Evolutionary conservation across 2,888 invertebrate genomes (phyloP), one percentile per base, ranked within the genome.

Genomic region (Orthosia incerta): DNA sequence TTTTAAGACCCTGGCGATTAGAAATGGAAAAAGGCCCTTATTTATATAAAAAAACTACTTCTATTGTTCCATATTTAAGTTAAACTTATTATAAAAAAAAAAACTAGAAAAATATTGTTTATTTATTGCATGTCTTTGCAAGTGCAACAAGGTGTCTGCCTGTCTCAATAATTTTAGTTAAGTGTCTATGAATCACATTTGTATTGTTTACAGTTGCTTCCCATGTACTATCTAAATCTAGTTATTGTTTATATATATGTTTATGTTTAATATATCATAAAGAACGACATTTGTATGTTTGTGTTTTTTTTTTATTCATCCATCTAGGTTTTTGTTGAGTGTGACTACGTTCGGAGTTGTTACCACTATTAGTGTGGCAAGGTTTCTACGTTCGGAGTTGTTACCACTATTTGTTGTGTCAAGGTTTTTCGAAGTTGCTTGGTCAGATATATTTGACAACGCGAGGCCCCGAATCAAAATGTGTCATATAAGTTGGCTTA

Each of bases 251-350:
- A n/a, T n/a, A n/a, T n/a, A n/a, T n/a, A 80, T 63, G 62, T 70
- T 75, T 78, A 74, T 60, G 68, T 70, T 78, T 61, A 67, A 68
- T 62, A 69, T 56, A 68, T 66, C 50, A 61, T 76, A 69, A 75
- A 60, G 51, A 74, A 64, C 15, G 13, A 71, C 18, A 61, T 78
- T 76, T 78, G 72, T 50, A 94, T 59, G 26, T 11, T 50, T 51
- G 50, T 70, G 45, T 39, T 59, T 65, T 77, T n/a, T 70, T 51
- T 65, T 74, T 26, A 4, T 18, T 56, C 23, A 12, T 61, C 16
- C 5, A 55, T 4, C 15, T 53, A 53, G 39, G 4, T 39, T 39
- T 39, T 31, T 39, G 9, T 9, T 39, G 7, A 39, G 39, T 39
- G 39, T 39, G 39, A 39, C 39, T 39, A 39, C 9, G 39, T 9